These are phyloP conservation scores for Amblyopsis rosae DNA, from an alignment of 2,113 vertebrate genomes.

Conservation along the genomic window DNA sequence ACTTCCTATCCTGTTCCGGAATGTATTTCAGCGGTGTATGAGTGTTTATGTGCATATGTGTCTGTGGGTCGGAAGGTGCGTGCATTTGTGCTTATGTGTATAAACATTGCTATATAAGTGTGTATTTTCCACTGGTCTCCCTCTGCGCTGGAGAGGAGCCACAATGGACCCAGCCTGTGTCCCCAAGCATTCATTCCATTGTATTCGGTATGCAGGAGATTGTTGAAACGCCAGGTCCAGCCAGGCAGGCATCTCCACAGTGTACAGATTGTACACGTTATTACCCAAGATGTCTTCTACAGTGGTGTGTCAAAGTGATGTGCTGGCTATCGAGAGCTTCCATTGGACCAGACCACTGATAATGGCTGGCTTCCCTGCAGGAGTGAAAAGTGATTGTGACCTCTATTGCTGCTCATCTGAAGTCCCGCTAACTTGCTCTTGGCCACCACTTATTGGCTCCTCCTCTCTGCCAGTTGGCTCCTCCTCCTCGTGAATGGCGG, in stretches of 20 bases:
- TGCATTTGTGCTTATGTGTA: not conserved
- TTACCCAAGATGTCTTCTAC: slow-evolving; percentile 91
- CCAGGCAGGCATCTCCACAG: slow-evolving; percentile 24
- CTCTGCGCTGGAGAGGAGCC: slow-evolving; percentile 23
- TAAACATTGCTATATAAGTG: slow-evolving; percentile 40
- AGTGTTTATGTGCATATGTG: slow-evolving; percentile 20
- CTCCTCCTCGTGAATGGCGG: slow-evolving; percentile 90
- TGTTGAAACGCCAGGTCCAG: slow-evolving; percentile 40
- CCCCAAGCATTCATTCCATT: slow-evolving; percentile 71
- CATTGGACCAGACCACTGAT: slow-evolving; percentile 63
- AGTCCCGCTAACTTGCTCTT: slow-evolving; percentile 80
- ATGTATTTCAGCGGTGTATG: slow-evolving; percentile 35
- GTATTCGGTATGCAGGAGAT: slow-evolving; percentile 51
- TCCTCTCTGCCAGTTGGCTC: slow-evolving; percentile 76
- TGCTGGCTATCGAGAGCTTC: slow-evolving; percentile 91
- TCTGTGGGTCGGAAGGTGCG: not conserved
- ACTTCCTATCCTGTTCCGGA: slow-evolving; percentile 57
- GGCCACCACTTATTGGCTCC: slow-evolving; percentile 42
- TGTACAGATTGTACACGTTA: slow-evolving; percentile 64
- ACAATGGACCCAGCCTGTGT: slow-evolving; percentile 60
- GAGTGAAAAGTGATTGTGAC: slow-evolving; percentile 47
- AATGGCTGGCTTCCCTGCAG: slow-evolving; percentile 26
- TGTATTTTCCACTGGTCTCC: slow-evolving; percentile 65
- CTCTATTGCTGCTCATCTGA: slow-evolving; percentile 33
- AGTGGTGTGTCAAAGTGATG: slow-evolving; percentile 99